Percentiles rank a stretch among this genome's conserved stretches.
These are phyloP conservation scores for Cenopis cana DNA, from an alignment of 2,888 invertebrate genomes.

Conservation along the genomic window DNA sequence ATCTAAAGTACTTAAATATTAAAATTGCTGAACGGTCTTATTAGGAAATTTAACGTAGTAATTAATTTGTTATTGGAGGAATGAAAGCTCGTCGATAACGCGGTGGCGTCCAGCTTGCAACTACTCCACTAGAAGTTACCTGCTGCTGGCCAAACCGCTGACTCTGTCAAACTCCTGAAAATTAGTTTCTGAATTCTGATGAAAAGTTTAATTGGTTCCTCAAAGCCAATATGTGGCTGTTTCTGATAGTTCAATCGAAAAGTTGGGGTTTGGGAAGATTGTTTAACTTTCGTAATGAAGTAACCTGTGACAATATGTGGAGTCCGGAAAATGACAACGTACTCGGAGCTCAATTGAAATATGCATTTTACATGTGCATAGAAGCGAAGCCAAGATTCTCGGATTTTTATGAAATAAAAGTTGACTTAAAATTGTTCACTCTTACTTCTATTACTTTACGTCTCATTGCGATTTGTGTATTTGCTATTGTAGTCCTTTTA, in stretches of 20 bases:
- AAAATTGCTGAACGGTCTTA: background rate
- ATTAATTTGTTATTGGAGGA: slow-evolving; percentile 45
- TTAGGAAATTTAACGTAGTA: slow-evolving; percentile 8
- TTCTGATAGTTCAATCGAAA: slow-evolving; percentile 68
- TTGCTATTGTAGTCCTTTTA: background rate
- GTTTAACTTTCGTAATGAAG: slow-evolving; percentile 60
- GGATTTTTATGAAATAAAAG: slow-evolving; percentile 11
- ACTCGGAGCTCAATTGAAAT: background rate
- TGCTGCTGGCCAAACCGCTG: slow-evolving; percentile 74
- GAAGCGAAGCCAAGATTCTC: slow-evolving; percentile 4
- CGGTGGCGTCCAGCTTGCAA: slow-evolving; percentile 61
- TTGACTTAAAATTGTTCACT: slow-evolving; percentile 13
- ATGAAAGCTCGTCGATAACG: slow-evolving; percentile 69
- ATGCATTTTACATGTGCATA: slow-evolving; percentile 8
- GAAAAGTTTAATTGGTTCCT: slow-evolving; percentile 83
- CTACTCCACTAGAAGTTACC: slow-evolving; percentile 67
- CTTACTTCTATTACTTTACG: slow-evolving; percentile 11
- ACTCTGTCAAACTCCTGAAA: slow-evolving; percentile 80
- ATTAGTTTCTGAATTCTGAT: slow-evolving; percentile 80
- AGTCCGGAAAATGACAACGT: background rate
- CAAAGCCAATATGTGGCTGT: slow-evolving; percentile 74
- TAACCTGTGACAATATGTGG: slow-evolving; percentile 49
- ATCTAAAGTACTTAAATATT: background rate
- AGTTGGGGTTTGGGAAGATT: slow-evolving; percentile 56
- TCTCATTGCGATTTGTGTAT: slow-evolving; percentile 5